Conservation (phyloP, 1,140 invertebrate species). For the Drosophila lacertosa region DNA sequence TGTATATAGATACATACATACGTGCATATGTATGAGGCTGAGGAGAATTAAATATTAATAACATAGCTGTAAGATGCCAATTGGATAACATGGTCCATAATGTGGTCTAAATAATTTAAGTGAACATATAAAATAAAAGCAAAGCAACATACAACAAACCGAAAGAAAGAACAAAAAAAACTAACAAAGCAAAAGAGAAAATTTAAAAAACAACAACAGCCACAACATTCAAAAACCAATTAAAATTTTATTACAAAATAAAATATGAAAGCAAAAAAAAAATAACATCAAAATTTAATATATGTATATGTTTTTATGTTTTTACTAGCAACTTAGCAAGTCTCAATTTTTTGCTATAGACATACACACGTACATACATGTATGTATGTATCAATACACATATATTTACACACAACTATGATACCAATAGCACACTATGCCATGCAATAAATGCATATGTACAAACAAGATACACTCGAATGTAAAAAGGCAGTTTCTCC, state of each 20-base stretch:
- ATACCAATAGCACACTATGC: neutral
- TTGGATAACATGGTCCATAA: constrained; percentile 56
- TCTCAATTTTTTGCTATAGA: neutral
- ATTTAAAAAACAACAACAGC: constrained; percentile 21
- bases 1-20: constrained; percentile 42
- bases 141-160: constrained; percentile 8
- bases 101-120: constrained; percentile 66
- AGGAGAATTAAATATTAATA: constrained; percentile 45
- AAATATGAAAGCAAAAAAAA: constrained; percentile 56
- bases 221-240: constrained; percentile 50
- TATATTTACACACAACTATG: constrained; percentile 1
- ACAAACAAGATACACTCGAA: neutral
- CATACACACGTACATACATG: constrained; percentile 1
- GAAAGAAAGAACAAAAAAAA: constrained; percentile 18
- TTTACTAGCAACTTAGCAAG: constrained; percentile 6
- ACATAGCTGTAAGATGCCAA: constrained; percentile 52
- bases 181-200: constrained; percentile 10
- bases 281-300: constrained; percentile 24
- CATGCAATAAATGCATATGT: constrained; percentile 1
- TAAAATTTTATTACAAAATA: constrained; percentile 59
- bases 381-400: constrained; percentile 1
- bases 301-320: constrained; percentile 22
- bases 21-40: constrained; percentile 48
- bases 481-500: neutral
- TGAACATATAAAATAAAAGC: constrained; percentile 39